These are phyloP conservation scores for Microplitis deprimator DNA, from an alignment of 2,888 invertebrate species.

Conservation along the genomic window DNA sequence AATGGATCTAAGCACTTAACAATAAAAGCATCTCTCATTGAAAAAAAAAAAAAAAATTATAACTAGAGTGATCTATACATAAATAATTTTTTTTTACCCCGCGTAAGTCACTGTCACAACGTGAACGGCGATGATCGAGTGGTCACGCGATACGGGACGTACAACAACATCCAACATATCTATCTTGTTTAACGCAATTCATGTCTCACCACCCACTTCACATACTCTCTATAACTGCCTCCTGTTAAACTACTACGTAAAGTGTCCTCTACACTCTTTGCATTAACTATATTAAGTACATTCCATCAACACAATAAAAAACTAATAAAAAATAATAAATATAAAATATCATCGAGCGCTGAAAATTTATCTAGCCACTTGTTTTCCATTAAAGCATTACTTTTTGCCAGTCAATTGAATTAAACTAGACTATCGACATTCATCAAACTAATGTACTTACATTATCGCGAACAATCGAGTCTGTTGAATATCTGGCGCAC, in stretches of 20 bases:
- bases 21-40: not conserved
- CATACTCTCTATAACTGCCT: conserved; percentile 13
- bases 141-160: conserved; percentile 62
- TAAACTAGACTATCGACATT: not conserved
- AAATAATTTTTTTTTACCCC: conserved; percentile 52
- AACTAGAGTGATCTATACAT: not conserved
- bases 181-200: conserved; percentile 61
- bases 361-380: not conserved
- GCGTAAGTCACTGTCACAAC: conserved; percentile 67
- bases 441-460: not conserved
- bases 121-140: conserved; percentile 67
- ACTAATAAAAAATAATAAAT: not conserved
- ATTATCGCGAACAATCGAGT: not conserved
- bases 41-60: not conserved
- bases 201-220: conserved; percentile 42
- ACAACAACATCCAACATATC: conserved; percentile 62
- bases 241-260: conserved; percentile 9
- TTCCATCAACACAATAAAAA: not conserved
- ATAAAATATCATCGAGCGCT: not conserved
- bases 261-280: conserved; percentile 25
- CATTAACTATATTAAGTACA: conserved; percentile 19
- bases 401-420: not conserved
- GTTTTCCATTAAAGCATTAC: not conserved
- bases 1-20: not conserved
- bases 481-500: not conserved